Conservation (phyloP, 2,888 invertebrate genomes). For the Cerastis leucographa region DNA sequence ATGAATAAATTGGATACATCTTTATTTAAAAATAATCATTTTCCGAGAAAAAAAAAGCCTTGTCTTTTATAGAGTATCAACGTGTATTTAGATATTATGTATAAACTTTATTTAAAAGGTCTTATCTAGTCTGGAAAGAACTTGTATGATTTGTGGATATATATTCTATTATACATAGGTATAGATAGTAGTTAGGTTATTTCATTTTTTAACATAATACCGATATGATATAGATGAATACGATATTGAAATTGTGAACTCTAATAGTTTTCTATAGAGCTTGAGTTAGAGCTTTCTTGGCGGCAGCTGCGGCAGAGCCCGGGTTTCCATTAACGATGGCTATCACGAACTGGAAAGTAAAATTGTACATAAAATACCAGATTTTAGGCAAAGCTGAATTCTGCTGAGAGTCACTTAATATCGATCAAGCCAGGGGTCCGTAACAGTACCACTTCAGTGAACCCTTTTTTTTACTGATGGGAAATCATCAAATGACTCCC, state of each 20-base stretch:
- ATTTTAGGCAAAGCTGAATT: background rate
- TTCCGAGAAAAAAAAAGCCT: conserved; percentile 81
- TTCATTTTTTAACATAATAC: conserved; percentile 51
- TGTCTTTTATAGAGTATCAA: conserved; percentile 76
- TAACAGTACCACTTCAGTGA: background rate
- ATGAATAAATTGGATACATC: conserved; percentile 79
- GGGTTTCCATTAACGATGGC: conserved; percentile 70
- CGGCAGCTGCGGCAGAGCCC: conserved; percentile 62
- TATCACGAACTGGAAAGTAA: conserved; percentile 74
- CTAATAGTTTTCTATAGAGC: conserved; percentile 25
- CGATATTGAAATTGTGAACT: conserved; percentile 14
- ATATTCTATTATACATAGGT: conserved; percentile 41
- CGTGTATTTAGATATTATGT: conserved; percentile 79
- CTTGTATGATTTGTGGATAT: conserved; percentile 7
- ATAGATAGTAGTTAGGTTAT: conserved; percentile 42
- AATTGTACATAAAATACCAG: conserved; percentile 3
- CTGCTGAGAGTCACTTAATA: background rate
- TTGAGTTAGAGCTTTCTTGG: conserved; percentile 65
- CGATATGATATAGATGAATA: conserved; percentile 43
- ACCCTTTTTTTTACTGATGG: no score
- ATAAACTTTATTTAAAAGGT: conserved; percentile 22
- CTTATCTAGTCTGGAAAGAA: conserved; percentile 3
- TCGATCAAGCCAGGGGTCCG: background rate
- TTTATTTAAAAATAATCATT: conserved; percentile 76
- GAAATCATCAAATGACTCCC: no score